Percentiles rank a stretch among this genome's conserved stretches.
Evolutionary conservation across 2,888 invertebrate species (phyloP).

Genomic region (Cephus nigrinus): DNA sequence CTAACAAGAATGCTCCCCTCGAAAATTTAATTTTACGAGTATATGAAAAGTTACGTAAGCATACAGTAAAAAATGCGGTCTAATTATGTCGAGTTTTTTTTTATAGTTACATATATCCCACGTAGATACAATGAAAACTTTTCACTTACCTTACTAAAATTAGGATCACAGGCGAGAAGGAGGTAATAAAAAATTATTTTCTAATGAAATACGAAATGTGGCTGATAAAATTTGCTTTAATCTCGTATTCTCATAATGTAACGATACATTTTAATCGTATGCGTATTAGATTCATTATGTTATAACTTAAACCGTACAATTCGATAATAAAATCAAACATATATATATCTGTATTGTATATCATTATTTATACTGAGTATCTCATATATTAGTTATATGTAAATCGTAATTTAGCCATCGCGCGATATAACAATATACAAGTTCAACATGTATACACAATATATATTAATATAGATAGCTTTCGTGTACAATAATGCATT

Average conservation of each 20-base stretch:
- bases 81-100: neutral
- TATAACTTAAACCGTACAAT: too few species aligned
- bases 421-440: neutral
- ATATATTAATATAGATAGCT: neutral
- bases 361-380: neutral
- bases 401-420: neutral
- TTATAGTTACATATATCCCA: neutral
- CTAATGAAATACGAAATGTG: neutral
- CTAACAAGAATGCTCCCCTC: too few species aligned
- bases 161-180: neutral
- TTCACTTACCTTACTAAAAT: neutral
- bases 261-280: neutral
- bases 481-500: neutral
- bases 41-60: neutral
- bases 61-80: neutral
- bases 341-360: neutral
- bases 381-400: neutral
- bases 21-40: too few species aligned
- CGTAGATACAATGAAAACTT: neutral
- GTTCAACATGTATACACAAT: neutral
- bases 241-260: neutral
- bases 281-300: too few species aligned
- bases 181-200: neutral
- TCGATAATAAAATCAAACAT: neutral
- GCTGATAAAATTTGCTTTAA: neutral